These are phyloP conservation scores for Spinus olivaceus DNA, from an alignment of 2,797 vertebrate species.

Conservation along the genomic window DNA sequence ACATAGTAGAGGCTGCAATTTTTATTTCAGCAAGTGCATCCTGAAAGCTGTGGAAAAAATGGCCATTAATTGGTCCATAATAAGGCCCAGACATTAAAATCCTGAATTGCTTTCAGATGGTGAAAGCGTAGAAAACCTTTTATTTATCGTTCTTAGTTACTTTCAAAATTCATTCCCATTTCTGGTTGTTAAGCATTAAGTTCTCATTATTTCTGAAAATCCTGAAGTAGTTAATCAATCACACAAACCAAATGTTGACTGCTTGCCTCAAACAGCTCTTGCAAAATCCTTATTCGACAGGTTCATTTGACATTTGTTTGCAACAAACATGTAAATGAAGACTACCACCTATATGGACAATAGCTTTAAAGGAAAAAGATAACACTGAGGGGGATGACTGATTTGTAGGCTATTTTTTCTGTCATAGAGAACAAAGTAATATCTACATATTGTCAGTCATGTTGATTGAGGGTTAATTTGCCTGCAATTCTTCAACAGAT, in stretches of 20 bases:
- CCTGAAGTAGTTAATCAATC: not conserved
- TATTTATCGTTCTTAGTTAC: not conserved
- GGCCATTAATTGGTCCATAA: not conserved
- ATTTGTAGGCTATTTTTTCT: not conserved
- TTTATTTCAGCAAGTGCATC: not conserved
- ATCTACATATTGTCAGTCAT: not conserved
- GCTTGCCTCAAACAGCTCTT: not conserved
- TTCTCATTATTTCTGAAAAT: not conserved
- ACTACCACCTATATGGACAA: not conserved
- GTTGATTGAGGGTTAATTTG: not conserved
- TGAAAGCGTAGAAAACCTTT: not conserved
- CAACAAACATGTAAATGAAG: not conserved
- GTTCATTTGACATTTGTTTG: not conserved
- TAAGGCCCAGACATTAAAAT: not conserved
- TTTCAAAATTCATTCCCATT: not conserved
- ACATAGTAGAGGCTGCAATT: not conserved
- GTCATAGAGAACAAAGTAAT: not conserved
- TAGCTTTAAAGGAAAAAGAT: not conserved
- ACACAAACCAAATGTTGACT: not conserved
- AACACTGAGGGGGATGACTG: not conserved
- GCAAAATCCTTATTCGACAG: not conserved
- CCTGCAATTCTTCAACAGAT: not conserved
- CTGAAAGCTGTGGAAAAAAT: not conserved
- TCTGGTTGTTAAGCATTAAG: not conserved
- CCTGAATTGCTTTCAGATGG: not conserved